Evolutionary conservation across 2,888 invertebrate genomes (phyloP).

Genomic region (Labia minor): DNA sequence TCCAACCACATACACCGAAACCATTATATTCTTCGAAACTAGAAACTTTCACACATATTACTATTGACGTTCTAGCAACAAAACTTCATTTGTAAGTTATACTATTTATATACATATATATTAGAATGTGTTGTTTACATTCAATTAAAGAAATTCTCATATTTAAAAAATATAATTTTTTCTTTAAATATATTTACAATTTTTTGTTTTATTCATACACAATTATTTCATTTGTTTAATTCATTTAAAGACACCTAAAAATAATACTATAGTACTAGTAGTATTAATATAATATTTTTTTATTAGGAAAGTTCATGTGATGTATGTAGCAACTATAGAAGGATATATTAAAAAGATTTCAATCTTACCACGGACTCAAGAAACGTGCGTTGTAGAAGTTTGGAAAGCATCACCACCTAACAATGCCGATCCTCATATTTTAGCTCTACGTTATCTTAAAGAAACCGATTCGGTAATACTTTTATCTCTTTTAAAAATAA

Average conservation of each 20-base stretch:
- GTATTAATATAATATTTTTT: too few species aligned
- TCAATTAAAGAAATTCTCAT: too few species aligned
- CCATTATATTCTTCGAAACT: constrained; percentile 61
- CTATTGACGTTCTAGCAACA: constrained; percentile 67
- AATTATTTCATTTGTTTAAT: too few species aligned
- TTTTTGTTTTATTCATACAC: too few species aligned
- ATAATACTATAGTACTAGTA: too few species aligned
- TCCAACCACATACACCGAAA: constrained; percentile 57
- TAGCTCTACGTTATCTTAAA: constrained; percentile 65
- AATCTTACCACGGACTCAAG: constrained; percentile 54
- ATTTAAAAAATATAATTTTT: too few species aligned
- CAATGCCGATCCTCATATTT: constrained; percentile 42
- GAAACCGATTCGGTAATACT: constrained; percentile 49
- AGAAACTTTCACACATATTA: constrained; percentile 62
- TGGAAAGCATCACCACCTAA: constrained; percentile 58
- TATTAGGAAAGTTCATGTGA: constrained; percentile 50
- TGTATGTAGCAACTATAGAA: constrained; percentile 67
- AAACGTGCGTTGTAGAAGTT: constrained; percentile 74
- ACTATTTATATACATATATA: not conserved
- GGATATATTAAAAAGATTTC: constrained; percentile 72
- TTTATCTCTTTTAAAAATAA: constrained; percentile 27
- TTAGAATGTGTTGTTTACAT: too few species aligned
- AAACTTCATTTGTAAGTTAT: constrained; percentile 48
- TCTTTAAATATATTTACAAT: too few species aligned
- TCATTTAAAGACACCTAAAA: too few species aligned